Conservation (phyloP, 1,140 invertebrate species). For the Ptiloglossa arizonensis region DNA sequence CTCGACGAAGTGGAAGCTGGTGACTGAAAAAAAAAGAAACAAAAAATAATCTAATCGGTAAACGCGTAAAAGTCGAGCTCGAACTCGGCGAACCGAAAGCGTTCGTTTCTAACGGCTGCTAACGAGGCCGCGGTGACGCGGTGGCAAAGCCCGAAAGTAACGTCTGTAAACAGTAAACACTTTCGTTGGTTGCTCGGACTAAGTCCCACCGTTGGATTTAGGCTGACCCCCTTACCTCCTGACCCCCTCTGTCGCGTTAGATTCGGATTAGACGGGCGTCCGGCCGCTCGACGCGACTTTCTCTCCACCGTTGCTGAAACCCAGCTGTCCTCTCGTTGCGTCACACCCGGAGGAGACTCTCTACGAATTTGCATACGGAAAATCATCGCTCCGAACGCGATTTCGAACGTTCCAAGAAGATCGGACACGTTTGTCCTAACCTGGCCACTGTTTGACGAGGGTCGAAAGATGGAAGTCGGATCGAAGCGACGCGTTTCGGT, state of each 20-base stretch:
- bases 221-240: constrained; percentile 30
- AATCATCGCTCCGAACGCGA: background rate
- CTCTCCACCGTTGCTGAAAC: constrained; percentile 3
- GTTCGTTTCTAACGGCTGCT: constrained; percentile 55
- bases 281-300: constrained; percentile 20
- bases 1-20: no score
- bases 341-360: background rate
- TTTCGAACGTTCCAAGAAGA: no score
- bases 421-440: background rate
- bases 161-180: constrained; percentile 70
- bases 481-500: no score
- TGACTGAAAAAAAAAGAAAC: background rate
- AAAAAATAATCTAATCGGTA: background rate
- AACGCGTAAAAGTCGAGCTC: background rate
- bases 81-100: background rate
- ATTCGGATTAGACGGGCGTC: constrained; percentile 73
- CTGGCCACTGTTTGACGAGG: no score
- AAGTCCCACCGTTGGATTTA: constrained; percentile 46
- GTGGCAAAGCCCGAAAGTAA: constrained; percentile 59
- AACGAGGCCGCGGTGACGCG: constrained; percentile 62
- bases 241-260: constrained; percentile 63
- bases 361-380: background rate
- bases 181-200: constrained; percentile 71
- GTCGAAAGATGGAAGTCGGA: no score
- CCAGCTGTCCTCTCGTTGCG: background rate